Percentiles rank a stretch among this genome's conserved stretches.
Evolutionary conservation across 2,888 invertebrate species (phyloP).

Genomic region (Pyrrhia umbra): DNA sequence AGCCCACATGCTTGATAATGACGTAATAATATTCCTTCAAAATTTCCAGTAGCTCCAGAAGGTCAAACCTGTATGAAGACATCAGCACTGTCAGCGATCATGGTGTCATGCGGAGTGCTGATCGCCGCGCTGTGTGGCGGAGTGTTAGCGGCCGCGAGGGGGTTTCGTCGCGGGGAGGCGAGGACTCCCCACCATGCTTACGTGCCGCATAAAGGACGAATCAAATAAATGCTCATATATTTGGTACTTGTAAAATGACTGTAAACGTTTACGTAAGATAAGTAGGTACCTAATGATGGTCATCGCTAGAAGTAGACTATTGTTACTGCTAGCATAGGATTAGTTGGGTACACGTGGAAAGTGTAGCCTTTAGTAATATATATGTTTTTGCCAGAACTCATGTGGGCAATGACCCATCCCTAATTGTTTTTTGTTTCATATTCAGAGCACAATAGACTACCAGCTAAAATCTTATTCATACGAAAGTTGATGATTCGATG

Average conservation of each 20-base stretch:
- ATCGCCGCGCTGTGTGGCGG: constrained; percentile 93
- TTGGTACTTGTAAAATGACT: constrained; percentile 16
- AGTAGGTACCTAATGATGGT: constrained; percentile 11
- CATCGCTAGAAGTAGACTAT: constrained; percentile 28
- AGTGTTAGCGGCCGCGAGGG: constrained; percentile 93
- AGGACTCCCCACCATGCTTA: constrained; percentile 88
- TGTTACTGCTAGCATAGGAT: neutral
- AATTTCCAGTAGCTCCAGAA: constrained; percentile 71
- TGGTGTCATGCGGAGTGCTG: constrained; percentile 92
- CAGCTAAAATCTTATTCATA: no score
- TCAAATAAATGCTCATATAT: constrained; percentile 79
- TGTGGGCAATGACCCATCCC: neutral
- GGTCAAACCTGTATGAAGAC: constrained; percentile 92
- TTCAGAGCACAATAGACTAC: no score
- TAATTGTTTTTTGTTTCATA: no score
- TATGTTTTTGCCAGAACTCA: neutral
- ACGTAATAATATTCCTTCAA: neutral
- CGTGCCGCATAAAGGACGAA: constrained; percentile 92
- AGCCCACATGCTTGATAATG: neutral
- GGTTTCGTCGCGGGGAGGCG: constrained; percentile 90
- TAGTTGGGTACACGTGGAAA: neutral
- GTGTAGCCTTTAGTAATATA: neutral
- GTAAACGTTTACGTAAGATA: neutral
- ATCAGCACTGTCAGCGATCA: constrained; percentile 92
- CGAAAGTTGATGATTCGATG: no score